These are phyloP conservation scores for Danio jaintianensis DNA, from an alignment of 2,797 vertebrate genomes.

Conservation along the genomic window DNA sequence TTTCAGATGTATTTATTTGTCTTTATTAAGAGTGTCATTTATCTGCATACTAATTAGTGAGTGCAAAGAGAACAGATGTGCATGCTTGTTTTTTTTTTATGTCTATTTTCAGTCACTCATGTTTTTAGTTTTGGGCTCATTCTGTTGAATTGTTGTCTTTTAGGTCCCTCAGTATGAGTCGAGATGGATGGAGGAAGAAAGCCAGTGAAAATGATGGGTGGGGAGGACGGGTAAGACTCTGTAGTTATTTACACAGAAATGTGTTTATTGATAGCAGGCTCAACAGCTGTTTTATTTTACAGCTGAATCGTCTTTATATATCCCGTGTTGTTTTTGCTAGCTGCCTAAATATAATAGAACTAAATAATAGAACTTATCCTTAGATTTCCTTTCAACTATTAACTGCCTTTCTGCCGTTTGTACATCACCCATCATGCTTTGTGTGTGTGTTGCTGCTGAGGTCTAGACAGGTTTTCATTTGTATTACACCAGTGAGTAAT, in stretches of 20 bases:
- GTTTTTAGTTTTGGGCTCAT: not conserved
- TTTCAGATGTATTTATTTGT: not conserved
- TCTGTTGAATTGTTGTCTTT: constrained; percentile 43
- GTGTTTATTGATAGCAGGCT: constrained; percentile 5
- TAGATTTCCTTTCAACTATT: not conserved
- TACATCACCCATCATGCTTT: not conserved
- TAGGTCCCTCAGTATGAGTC: constrained; percentile 95
- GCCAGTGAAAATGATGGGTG: constrained; percentile 89
- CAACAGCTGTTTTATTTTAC: not conserved
- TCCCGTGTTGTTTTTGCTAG: not conserved
- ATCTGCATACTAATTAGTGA: not conserved
- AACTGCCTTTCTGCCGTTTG: not conserved
- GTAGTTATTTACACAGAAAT: not conserved
- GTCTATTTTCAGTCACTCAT: not conserved
- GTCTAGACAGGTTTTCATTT: constrained; percentile 37
- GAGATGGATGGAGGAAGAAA: constrained; percentile 94
- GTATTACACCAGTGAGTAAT: constrained; percentile 28
- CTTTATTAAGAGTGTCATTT: not conserved
- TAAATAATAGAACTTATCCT: not conserved
- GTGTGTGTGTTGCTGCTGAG: constrained; percentile 5
- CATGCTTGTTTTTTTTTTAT: not conserved
- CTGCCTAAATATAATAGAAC: not conserved
- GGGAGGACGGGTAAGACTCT: constrained; percentile 85
- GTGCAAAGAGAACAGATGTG: constrained; percentile 9
- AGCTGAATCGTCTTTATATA: not conserved